Base-by-base conservation (phyloP, 2,797 vertebrate genomes). In the Nyctalus aviator region DNA sequence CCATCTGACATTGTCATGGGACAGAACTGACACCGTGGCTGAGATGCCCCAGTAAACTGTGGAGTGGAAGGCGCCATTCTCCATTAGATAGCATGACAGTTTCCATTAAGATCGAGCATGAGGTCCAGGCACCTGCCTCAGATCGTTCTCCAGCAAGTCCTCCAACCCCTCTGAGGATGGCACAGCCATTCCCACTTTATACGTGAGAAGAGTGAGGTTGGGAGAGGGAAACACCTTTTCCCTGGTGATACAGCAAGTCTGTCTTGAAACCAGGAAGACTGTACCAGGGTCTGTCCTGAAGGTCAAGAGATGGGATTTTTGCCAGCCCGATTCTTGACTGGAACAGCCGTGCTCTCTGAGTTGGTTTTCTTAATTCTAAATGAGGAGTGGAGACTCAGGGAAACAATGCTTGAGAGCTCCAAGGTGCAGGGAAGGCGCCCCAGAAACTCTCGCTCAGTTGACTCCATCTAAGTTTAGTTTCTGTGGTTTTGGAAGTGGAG, bases 141-240 rank as follows among this genome's bases (percentile, higher is more conserved):
- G 0, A 8, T 3, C 13, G 15, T 85, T 81, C 27, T 68, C 20
- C n/a, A 23, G 8, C 37, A 30, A 41, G 27, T 48, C 21, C 27
- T 69, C 37, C 30, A 6, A 23, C 18, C 11, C 27, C 21, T 50
- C 10, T 41, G 48, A 21, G 75, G 57, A 23, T 8, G 7, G 5
- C 8, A 17, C n/a, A 5, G 0, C 8, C 75, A 11, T 6, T 75
- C 14, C 44, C 50, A 46, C 48, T 92, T 76, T 48, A 57, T 1
- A 53, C 15, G 11, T 69, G 53, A 92, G 41, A 89, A 85, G 12
- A 69, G 27, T 41, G 84, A 89, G 41, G 23, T 62, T 72, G 55
- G 5, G 48, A 37, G 32, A 50, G 27, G 25, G n/a, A 69, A 35
- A 8, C 37, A 4, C 30, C n/a, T 57, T 90, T 44, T 7, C 8